phyloP scores from a whole-genome alignment of 2,888 invertebrate species.

The Sminthurinus aureus region DNA sequence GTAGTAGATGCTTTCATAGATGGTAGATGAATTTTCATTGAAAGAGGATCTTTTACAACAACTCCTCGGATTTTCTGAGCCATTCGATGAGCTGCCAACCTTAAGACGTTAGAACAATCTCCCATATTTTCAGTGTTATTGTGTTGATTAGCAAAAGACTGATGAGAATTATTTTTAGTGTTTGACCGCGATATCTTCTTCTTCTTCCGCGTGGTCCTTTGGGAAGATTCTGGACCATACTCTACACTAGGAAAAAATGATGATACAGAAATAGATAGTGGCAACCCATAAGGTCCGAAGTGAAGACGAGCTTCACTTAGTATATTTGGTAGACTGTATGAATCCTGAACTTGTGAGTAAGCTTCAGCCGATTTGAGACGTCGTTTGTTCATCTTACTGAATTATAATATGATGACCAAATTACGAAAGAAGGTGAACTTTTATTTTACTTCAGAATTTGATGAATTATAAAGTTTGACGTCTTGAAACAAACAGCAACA shows the following conservation, averaged over 20 bases:
- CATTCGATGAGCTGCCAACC: background rate
- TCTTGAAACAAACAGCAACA: too few relatives aligned
- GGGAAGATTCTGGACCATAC: background rate
- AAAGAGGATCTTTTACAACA: background rate
- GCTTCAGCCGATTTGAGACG: background rate
- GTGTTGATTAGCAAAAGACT: too few relatives aligned
- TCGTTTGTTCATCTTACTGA: conserved; percentile 6
- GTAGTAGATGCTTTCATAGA: background rate
- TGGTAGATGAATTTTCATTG: background rate
- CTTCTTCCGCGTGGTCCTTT: too few relatives aligned
- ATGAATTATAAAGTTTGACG: too few relatives aligned
- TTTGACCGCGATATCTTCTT: too few relatives aligned
- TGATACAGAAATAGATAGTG: conserved; percentile 5
- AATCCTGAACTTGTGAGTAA: conserved; percentile 12
- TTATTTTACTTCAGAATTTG: too few relatives aligned
- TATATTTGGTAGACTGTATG: conserved; percentile 16
- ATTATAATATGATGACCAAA: too few relatives aligned
- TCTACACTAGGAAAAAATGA: background rate
- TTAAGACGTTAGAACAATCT: background rate
- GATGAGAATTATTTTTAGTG: background rate
- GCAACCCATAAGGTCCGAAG: background rate
- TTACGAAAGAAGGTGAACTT: too few relatives aligned
- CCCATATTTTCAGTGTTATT: too few relatives aligned
- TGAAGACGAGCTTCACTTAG: background rate
- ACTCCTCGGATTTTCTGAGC: background rate